Conservation (phyloP, 2,113 vertebrate genomes). For the Xenopus laevis region DNA sequence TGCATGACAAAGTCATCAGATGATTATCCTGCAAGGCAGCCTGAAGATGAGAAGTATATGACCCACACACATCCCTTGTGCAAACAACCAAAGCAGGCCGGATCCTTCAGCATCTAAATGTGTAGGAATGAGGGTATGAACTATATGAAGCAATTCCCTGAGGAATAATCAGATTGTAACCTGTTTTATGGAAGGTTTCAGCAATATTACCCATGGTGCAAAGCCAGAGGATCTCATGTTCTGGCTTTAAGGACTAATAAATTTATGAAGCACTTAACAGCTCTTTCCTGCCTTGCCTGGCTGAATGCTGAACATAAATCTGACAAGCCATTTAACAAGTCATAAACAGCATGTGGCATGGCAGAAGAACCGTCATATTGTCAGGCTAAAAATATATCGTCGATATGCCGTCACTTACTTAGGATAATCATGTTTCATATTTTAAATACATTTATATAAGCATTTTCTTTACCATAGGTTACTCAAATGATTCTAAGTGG, state of each 20-base stretch:
- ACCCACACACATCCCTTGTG: too few species aligned
- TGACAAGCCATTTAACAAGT: neutral
- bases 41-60: too few species aligned
- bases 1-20: too few species aligned
- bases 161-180: neutral
- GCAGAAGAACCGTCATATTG: neutral
- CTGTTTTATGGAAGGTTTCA: neutral
- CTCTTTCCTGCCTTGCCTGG: neutral
- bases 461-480: too few species aligned
- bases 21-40: too few species aligned
- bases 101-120: neutral
- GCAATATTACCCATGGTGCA: constrained; percentile 6
- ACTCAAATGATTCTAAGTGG: too few species aligned
- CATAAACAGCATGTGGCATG: neutral
- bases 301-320: neutral
- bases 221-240: neutral
- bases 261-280: constrained; percentile 10
- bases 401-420: neutral
- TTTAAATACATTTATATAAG: neutral
- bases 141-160: neutral
- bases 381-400: neutral
- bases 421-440: neutral
- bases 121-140: neutral
- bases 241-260: constrained; percentile 1
- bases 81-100: too few species aligned